Base-by-base conservation (phyloP, 2,888 invertebrate genomes). In the Lycaena phlaeas region DNA sequence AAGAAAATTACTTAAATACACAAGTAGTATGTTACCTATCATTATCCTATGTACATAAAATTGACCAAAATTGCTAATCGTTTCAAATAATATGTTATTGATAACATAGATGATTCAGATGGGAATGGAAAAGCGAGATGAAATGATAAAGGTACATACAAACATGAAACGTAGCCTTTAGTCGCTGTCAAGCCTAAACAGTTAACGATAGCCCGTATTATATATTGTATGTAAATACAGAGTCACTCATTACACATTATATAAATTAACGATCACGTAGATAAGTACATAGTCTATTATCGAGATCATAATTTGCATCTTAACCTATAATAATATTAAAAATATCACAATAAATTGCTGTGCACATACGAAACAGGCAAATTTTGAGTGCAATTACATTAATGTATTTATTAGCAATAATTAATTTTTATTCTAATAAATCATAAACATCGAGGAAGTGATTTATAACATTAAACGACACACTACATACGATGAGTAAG, bases 291-390 rank as follows among this genome's bases (percentile, higher is more conserved):
- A 78, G 68, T 73, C 68, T 76, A 76, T 69, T 64, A 63, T 62
- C 64, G 68, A 79, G 71, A 78, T 73, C 69, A 67, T 74, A 67
- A 68, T 71, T 74, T 73, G 76, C 69, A 61, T 64, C 81, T 81
- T 84, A 82, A 61, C 64, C 79, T 82, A 81, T 65, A 73, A 68
- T 79, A 74, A 68, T 79, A 74, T 79, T 79, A 75, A 82, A 84
- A 85, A 85, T 85, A 85, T 85, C 84, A 85, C 84, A 85, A 82
- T 85, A 81, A 85, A 85, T 84, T 84, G 73, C 75, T 72, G 85
- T 85, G 85, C 85, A 81, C 73, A 81, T 82, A 85, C 76, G 76
- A 79, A 82, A 85, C 82, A 81, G 84, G 84, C 84, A 82, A 85
- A 82, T 75, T 71, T 84, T 76, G 62, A 75, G 85, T 85, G 85